A percentile compares a stretch with the other conserved stretches of the same genome.
These are phyloP conservation scores for Proteles cristata DNA, from an alignment of 2,113 vertebrate species.

Conservation along the genomic window DNA sequence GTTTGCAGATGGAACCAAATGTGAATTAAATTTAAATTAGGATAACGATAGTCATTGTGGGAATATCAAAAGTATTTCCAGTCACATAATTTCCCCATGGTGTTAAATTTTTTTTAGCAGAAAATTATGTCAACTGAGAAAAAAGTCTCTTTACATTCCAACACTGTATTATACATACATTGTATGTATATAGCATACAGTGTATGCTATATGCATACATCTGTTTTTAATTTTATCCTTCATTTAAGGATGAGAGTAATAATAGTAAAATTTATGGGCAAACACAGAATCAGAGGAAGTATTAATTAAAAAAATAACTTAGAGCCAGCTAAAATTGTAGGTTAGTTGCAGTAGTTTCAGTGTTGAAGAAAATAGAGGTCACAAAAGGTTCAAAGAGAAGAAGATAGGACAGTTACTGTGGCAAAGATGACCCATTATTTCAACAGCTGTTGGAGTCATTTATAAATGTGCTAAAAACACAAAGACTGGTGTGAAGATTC, in stretches of 20 bases:
- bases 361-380: not conserved
- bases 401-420: not conserved
- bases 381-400: not conserved
- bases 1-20: not conserved
- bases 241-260: not conserved
- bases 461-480: not conserved
- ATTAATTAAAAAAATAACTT: conserved; percentile 26
- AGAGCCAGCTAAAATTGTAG: not conserved
- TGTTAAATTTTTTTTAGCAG: not conserved
- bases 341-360: not conserved
- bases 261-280: not conserved
- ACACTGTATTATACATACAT: not conserved
- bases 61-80: not conserved
- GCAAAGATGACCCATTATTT: not conserved
- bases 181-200: too few relatives aligned
- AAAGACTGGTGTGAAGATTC: not conserved
- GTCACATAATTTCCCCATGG: not conserved
- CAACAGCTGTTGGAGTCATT: not conserved
- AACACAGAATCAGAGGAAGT: not conserved
- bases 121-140: not conserved
- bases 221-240: not conserved
- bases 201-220: not conserved
- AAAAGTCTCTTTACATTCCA: not conserved
- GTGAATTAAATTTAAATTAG: conserved; percentile 48
- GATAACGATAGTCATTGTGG: not conserved